Percentiles rank a stretch among this genome's conserved stretches.
These are phyloP conservation scores for Onchidella celtica DNA, from an alignment of 2,888 invertebrate species.

Conservation along the genomic window DNA sequence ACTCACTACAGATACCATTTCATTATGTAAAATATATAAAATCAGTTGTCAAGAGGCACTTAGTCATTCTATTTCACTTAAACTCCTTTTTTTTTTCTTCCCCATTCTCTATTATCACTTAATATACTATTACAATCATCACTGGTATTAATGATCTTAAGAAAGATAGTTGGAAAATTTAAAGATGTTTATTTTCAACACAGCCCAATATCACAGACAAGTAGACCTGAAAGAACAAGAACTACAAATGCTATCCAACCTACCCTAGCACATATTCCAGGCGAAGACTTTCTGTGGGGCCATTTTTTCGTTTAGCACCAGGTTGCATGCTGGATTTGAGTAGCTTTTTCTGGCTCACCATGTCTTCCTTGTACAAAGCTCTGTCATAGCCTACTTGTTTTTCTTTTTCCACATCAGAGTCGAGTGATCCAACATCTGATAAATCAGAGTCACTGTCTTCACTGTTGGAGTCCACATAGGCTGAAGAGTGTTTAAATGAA, in stretches of 20 bases:
- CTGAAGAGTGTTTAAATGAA: no score
- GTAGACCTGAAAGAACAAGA: no score
- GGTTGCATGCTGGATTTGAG: conserved; percentile 71
- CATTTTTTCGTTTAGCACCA: conserved; percentile 76
- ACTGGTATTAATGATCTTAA: no score
- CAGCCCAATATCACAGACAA: no score
- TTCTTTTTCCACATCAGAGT: conserved; percentile 80
- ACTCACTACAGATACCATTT: neutral
- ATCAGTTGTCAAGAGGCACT: no score
- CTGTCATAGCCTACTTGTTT: conserved; percentile 78
- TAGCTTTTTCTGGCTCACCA: conserved; percentile 70
- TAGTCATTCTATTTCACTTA: no score
- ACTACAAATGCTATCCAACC: conserved; percentile 29
- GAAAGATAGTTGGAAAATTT: no score
- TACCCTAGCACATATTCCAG: conserved; percentile 80
- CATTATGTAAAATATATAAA: neutral
- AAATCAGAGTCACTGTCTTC: conserved; percentile 80
- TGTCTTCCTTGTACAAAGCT: conserved; percentile 76
- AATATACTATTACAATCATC: no score
- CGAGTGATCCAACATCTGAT: conserved; percentile 78
- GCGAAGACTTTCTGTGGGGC: conserved; percentile 76
- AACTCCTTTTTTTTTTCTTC: no score
- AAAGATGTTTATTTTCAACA: no score
- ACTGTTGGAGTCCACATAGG: conserved; percentile 79
- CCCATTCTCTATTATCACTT: no score